Percentiles rank a stretch among this genome's conserved stretches.
Conservation (phyloP, 2,888 invertebrate genomes). For the Leptopilina drosophilae region DNA sequence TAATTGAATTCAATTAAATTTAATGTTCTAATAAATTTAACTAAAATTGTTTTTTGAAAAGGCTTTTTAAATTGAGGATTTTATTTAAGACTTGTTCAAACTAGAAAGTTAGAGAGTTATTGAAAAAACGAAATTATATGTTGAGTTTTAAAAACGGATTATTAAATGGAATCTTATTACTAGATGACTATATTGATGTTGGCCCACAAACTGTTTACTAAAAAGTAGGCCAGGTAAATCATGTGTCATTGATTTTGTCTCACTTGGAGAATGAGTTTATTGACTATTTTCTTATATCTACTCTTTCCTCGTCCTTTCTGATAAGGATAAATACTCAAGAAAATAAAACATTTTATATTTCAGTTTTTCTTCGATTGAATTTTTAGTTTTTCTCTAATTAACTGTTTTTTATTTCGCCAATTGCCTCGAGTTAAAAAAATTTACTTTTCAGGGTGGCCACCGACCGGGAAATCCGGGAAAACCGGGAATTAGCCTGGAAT, state of each 20-base stretch:
- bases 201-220: conserved; percentile 44
- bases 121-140: not conserved
- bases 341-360: not conserved
- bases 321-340: conserved; percentile 19
- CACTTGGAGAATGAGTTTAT: conserved; percentile 24
- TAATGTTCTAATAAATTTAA: no score
- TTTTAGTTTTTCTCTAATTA: not conserved
- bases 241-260: conserved; percentile 57
- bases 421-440: no score
- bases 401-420: not conserved
- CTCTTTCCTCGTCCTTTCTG: conserved; percentile 8
- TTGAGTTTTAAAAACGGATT: not conserved
- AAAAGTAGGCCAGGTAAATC: conserved; percentile 57
- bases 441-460: no score
- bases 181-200: conserved; percentile 12
- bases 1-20: no score
- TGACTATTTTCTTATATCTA: conserved; percentile 36
- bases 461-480: no score
- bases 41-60: no score
- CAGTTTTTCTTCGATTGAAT: not conserved
- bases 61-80: no score
- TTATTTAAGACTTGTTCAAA: no score
- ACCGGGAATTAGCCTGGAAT: no score
- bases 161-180: conserved; percentile 10
- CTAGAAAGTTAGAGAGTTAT: no score